Conservation (phyloP, 2,888 invertebrate species). For the Seladonia tumulorum region DNA sequence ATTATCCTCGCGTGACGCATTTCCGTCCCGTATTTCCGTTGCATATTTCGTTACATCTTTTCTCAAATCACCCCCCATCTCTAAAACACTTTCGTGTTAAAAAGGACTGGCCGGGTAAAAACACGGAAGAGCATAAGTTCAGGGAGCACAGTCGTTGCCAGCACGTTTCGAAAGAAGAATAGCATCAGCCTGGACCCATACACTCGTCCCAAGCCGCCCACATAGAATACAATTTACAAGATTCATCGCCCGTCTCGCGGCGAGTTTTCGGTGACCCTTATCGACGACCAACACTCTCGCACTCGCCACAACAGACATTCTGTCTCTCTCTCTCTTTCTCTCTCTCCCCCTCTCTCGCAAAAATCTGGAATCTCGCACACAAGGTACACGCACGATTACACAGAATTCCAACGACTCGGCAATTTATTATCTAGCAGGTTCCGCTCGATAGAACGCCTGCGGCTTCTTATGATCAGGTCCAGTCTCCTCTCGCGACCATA, state of each 20-base stretch:
- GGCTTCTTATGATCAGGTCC: constrained; percentile 50
- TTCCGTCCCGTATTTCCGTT: no score
- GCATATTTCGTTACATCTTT: no score
- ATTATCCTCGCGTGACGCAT: no score
- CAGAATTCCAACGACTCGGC: constrained; percentile 63
- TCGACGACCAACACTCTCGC: no score
- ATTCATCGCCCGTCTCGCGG: constrained; percentile 41
- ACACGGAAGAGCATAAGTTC: constrained; percentile 7
- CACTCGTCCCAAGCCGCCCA: constrained; percentile 48
- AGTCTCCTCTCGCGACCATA: constrained; percentile 28
- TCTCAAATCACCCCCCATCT: no score
- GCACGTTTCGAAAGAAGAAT: constrained; percentile 63
- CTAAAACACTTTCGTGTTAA: no score
- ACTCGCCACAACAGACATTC: not conserved
- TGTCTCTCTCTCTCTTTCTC: not conserved
- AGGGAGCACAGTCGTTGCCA: constrained; percentile 51
- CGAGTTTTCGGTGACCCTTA: not conserved
- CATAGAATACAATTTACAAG: constrained; percentile 62
- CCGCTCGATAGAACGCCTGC: constrained; percentile 35
- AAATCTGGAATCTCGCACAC: constrained; percentile 14
- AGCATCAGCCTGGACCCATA: constrained; percentile 57
- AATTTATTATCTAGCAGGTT: constrained; percentile 65
- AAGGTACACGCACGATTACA: constrained; percentile 58
- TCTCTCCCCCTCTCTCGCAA: not conserved
- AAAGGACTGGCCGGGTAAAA: not conserved